Evolutionary conservation across 2,113 vertebrate species (phyloP).

Genomic region (Antennarius striatus): DNA sequence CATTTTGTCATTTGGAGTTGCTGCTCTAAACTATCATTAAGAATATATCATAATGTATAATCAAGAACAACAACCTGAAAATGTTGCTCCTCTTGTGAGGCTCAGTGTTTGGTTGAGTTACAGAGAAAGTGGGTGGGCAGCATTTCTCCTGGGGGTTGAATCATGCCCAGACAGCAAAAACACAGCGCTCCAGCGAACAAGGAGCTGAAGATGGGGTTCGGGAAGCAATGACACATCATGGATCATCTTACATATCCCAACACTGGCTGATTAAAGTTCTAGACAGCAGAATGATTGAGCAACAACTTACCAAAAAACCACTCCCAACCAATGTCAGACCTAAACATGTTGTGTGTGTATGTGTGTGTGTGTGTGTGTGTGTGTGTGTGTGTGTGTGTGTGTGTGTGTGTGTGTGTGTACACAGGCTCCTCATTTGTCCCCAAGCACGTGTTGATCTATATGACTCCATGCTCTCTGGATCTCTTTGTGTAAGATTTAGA

Average conservation of each 20-base stretch:
- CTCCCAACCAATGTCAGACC: conserved; percentile 65
- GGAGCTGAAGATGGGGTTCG: conserved; percentile 50
- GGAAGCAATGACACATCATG: conserved; percentile 77
- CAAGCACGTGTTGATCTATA: conserved; percentile 46
- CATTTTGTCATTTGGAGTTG: conserved; percentile 60
- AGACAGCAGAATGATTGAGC: conserved; percentile 68
- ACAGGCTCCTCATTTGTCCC: conserved; percentile 42
- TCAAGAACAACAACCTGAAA: conserved; percentile 33
- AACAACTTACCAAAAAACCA: conserved; percentile 74
- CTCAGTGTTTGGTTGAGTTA: conserved; percentile 41
- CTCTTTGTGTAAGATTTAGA: conserved; percentile 57
- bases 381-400: too few species aligned
- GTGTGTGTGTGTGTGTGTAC: conserved; percentile 37
- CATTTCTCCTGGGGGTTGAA: conserved; percentile 60
- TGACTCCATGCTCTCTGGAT: conserved; percentile 54
- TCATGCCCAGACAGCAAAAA: conserved; percentile 66
- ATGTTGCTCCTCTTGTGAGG: conserved; percentile 11
- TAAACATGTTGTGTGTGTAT: conserved; percentile 15
- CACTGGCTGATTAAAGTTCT: conserved; percentile 58
- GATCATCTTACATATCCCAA: conserved; percentile 68
- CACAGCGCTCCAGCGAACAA: conserved; percentile 31
- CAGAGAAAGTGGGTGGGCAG: conserved; percentile 58
- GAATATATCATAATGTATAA: conserved; percentile 32
- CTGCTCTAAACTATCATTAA: conserved; percentile 72
- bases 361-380: too few species aligned